These are phyloP conservation scores for Lutjanus argentimaculatus DNA, from an alignment of 2,797 vertebrate species.

Conservation along the genomic window DNA sequence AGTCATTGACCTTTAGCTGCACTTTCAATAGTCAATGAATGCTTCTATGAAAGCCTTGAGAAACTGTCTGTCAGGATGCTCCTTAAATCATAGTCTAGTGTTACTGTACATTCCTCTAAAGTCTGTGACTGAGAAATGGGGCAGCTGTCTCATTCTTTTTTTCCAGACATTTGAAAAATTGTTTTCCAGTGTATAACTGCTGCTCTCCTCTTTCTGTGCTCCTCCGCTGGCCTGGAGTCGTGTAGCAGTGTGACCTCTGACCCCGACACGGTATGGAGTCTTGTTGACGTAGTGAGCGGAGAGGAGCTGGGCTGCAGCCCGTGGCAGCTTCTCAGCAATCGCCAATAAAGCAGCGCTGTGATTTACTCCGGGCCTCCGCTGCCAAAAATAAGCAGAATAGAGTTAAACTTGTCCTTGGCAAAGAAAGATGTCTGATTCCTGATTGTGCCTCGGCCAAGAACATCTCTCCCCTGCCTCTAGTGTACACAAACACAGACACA, in stretches of 20 bases:
- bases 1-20: background rate
- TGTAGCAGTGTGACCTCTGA: slow-evolving; percentile 49
- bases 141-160: slow-evolving; percentile 47
- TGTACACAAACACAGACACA: slow-evolving; percentile 71
- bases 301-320: slow-evolving; percentile 47
- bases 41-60: slow-evolving; percentile 8
- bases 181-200: slow-evolving; percentile 34
- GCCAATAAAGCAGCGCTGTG: slow-evolving; percentile 66
- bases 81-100: slow-evolving; percentile 43
- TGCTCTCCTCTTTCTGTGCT: slow-evolving; percentile 29
- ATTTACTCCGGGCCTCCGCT: slow-evolving; percentile 69
- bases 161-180: slow-evolving; percentile 33
- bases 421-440: slow-evolving; percentile 78
- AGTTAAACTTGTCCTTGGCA: slow-evolving; percentile 85
- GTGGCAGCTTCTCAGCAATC: slow-evolving; percentile 52
- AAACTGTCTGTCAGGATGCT: slow-evolving; percentile 30
- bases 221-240: slow-evolving; percentile 21
- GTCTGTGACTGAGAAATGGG: slow-evolving; percentile 39
- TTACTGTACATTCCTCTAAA: slow-evolving; percentile 48
- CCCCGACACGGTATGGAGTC: slow-evolving; percentile 32
- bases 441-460: slow-evolving; percentile 81
- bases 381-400: slow-evolving; percentile 82
- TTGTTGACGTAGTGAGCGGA: slow-evolving; percentile 57
- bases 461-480: slow-evolving; percentile 76
- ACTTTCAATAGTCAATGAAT: slow-evolving; percentile 4